These are phyloP conservation scores for Cyclophora albipunctata DNA, from an alignment of 2,888 invertebrate species.

Conservation along the genomic window DNA sequence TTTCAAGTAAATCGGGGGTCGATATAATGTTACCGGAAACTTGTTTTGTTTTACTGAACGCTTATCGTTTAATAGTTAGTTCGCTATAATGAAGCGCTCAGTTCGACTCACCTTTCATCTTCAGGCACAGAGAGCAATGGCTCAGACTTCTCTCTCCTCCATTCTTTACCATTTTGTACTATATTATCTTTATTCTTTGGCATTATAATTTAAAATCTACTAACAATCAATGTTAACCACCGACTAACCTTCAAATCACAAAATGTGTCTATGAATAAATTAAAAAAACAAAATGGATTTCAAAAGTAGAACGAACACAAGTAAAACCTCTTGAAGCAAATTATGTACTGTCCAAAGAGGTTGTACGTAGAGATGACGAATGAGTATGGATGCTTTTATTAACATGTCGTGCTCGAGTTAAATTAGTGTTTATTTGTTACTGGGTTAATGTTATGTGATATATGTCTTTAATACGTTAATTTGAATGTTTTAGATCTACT, in stretches of 20 bases:
- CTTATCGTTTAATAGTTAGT: constrained; percentile 55
- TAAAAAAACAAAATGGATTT: no score
- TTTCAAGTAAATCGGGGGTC: constrained; percentile 26
- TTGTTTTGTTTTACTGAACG: constrained; percentile 49
- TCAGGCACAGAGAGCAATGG: constrained; percentile 64
- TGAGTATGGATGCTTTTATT: constrained; percentile 1
- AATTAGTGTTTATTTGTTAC: constrained; percentile 45
- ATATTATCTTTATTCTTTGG: constrained; percentile 64
- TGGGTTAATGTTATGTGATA: constrained; percentile 24
- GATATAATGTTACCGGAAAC: constrained; percentile 36
- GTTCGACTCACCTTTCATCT: constrained; percentile 68
- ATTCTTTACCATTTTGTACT: constrained; percentile 54
- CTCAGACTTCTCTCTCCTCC: constrained; percentile 52
- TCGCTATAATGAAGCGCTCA: constrained; percentile 54
- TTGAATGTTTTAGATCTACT: neutral
- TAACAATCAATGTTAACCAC: neutral
- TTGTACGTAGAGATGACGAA: constrained; percentile 24
- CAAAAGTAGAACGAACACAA: constrained; percentile 8
- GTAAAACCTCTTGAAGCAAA: constrained; percentile 31
- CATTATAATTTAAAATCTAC: constrained; percentile 18
- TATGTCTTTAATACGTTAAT: neutral
- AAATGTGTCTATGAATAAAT: no score
- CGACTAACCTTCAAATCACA: no score
- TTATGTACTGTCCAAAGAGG: constrained; percentile 36
- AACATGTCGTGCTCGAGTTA: constrained; percentile 24